phyloP scores from a whole-genome alignment of 2,797 vertebrate genomes.

The Cygnus olor region DNA sequence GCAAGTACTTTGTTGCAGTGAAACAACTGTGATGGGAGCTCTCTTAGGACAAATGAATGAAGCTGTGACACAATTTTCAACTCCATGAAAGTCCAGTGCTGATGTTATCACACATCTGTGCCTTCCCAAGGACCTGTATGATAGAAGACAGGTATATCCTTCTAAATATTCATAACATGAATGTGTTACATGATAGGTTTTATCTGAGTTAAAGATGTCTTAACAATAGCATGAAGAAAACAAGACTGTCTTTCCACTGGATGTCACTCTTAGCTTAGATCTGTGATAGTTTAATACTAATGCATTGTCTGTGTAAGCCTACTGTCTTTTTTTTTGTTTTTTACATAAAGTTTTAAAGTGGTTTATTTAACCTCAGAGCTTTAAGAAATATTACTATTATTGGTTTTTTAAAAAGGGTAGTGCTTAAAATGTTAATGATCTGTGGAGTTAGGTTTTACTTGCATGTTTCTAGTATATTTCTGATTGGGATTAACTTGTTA shows the following conservation, averaged over 20 bases:
- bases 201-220: neutral
- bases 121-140: neutral
- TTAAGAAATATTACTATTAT: neutral
- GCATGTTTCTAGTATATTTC: neutral
- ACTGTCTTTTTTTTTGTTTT: neutral
- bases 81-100: neutral
- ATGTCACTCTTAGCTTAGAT: slow-evolving; percentile 63
- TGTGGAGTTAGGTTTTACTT: neutral
- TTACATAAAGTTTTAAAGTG: neutral
- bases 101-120: neutral
- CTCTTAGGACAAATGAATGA: neutral
- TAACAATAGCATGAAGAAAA: neutral
- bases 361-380: neutral
- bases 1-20: neutral
- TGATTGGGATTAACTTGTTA: neutral
- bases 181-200: neutral
- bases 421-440: neutral
- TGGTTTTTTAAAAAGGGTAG: neutral
- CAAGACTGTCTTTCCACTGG: slow-evolving; percentile 56
- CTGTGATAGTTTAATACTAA: neutral
- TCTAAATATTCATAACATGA: neutral
- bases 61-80: neutral
- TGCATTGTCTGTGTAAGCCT: neutral
- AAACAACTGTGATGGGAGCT: neutral
- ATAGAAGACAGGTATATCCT: neutral